Percentiles rank a stretch among this genome's conserved stretches.
Evolutionary conservation across 2,888 invertebrate genomes (phyloP).

Genomic region (Ochlodes sylvanus): DNA sequence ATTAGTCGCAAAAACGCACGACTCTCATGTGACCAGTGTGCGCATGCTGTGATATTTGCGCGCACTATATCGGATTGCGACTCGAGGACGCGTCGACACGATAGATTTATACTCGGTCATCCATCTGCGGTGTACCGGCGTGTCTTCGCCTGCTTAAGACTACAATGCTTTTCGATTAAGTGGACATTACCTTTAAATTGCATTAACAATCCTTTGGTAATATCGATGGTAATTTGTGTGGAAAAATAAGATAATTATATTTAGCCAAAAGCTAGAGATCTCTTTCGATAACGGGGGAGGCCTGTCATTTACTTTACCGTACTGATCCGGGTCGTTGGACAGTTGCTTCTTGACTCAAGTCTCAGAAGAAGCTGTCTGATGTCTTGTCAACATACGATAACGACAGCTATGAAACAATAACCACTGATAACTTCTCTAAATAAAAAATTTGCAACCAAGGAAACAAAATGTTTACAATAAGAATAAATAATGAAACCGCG

Average conservation of each 20-base stretch:
- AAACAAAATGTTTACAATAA: no score
- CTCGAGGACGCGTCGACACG: slow-evolving; percentile 21
- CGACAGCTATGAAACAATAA: no score
- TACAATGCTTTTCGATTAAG: slow-evolving; percentile 35
- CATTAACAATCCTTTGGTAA: slow-evolving; percentile 11
- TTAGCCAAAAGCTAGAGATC: no score
- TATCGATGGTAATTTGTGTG: slow-evolving; percentile 14
- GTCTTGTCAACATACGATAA: no score
- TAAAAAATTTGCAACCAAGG: no score
- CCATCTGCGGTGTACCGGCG: slow-evolving; percentile 29
- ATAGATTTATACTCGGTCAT: slow-evolving; percentile 31
- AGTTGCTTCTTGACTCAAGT: background rate
- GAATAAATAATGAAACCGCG: no score
- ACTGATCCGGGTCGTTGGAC: background rate
- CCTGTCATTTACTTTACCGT: no score
- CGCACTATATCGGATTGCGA: slow-evolving; percentile 20
- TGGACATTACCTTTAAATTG: slow-evolving; percentile 33
- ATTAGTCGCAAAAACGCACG: slow-evolving; percentile 7
- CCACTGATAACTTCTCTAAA: no score
- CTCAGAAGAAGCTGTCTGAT: no score
- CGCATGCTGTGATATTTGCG: slow-evolving; percentile 5
- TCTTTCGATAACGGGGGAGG: no score
- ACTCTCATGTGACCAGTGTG: slow-evolving; percentile 26
- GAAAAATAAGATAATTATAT: background rate
- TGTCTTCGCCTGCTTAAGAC: slow-evolving; percentile 16